Evolutionary conservation across 2,797 vertebrate genomes (phyloP).

Genomic region (Champsocephalus esox): DNA sequence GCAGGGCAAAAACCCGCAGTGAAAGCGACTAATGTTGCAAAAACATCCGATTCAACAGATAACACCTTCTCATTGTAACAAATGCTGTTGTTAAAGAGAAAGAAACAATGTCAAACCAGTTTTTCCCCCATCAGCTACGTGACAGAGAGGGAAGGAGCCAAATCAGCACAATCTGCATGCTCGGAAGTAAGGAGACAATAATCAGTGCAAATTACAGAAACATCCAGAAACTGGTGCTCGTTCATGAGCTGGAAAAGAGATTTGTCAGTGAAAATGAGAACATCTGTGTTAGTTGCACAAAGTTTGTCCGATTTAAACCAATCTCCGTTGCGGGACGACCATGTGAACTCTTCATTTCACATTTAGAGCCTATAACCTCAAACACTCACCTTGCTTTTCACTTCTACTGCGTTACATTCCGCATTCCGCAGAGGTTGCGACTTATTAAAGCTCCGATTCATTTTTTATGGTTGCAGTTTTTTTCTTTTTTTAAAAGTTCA

Average conservation of each 20-base stretch:
- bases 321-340: conserved; percentile 43
- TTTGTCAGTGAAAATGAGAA: background rate
- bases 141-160: conserved; percentile 37
- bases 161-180: conserved; percentile 45
- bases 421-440: conserved; percentile 91
- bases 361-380: background rate
- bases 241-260: background rate
- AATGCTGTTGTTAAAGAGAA: background rate
- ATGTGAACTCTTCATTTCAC: conserved; percentile 55
- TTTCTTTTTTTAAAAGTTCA: conserved; percentile 36
- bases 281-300: conserved; percentile 10
- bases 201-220: conserved; percentile 47
- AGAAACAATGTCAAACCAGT: conserved; percentile 25
- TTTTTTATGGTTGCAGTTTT: conserved; percentile 70
- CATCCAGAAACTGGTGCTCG: background rate
- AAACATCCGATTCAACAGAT: conserved; percentile 30
- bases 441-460: conserved; percentile 96
- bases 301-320: conserved; percentile 23
- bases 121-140: conserved; percentile 37
- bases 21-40: conserved; percentile 24
- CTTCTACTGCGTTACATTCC: conserved; percentile 93
- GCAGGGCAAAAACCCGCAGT: conserved; percentile 14
- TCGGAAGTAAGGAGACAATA: conserved; percentile 20
- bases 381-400: conserved; percentile 95
- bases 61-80: background rate